Conservation (phyloP, 2,113 vertebrate genomes). For the Micromys minutus region DNA sequence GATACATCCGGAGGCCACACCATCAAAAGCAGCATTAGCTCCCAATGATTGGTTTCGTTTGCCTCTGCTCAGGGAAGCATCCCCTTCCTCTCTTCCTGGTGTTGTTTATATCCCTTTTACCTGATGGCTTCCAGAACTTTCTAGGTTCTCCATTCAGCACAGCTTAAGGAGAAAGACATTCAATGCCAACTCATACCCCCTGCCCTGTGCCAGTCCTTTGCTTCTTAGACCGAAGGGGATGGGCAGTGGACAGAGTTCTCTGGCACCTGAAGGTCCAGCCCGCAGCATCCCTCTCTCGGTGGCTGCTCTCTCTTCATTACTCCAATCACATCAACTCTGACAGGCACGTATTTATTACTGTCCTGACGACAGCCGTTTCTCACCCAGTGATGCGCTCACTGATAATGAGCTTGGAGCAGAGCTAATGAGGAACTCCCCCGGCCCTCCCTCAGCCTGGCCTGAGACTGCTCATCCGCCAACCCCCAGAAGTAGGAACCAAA, state of each 20-base stretch:
- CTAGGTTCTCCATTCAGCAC: not conserved
- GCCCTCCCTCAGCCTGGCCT: constrained; percentile 31
- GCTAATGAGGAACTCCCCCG: constrained; percentile 71
- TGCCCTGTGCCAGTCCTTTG: not conserved
- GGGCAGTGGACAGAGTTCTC: not conserved
- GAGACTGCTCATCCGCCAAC: not conserved
- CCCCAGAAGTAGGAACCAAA: not conserved
- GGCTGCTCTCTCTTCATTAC: constrained; percentile 83
- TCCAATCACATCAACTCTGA: constrained; percentile 86
- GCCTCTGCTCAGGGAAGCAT: not conserved
- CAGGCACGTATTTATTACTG: constrained; percentile 82
- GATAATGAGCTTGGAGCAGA: constrained; percentile 80
- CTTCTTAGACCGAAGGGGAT: not conserved
- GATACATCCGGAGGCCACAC: not conserved
- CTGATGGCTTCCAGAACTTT: constrained; percentile 39
- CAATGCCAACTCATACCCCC: not conserved
- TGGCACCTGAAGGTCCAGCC: constrained; percentile 19
- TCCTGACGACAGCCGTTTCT: constrained; percentile 76
- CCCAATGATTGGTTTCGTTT: not conserved
- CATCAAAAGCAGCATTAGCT: constrained; percentile 31
- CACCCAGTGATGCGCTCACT: constrained; percentile 79
- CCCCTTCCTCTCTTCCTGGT: not conserved
- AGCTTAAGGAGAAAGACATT: not conserved
- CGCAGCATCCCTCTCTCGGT: not conserved
- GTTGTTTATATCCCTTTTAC: not conserved